phyloP scores from a whole-genome alignment of 1,140 invertebrate species.

The Piezodorus guildinii region DNA sequence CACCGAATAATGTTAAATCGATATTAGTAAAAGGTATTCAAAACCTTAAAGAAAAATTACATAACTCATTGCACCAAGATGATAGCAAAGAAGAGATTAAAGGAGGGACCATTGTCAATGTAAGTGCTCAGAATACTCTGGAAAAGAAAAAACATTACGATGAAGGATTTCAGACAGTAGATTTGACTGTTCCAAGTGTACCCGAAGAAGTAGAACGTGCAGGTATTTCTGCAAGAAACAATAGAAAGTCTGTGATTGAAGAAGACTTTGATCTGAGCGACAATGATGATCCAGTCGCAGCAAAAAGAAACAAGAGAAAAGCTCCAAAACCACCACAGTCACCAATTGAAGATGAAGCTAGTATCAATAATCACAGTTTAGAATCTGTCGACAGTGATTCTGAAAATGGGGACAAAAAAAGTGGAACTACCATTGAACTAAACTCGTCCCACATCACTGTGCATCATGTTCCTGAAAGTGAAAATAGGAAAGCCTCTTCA shows the following conservation, averaged over 20 bases:
- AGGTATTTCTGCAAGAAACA: slow-evolving; percentile 50
- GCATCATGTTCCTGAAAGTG: slow-evolving; percentile 48
- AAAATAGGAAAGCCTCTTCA: slow-evolving; percentile 63
- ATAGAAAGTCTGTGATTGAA: slow-evolving; percentile 39
- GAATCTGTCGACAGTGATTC: slow-evolving; percentile 37
- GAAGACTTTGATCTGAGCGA: slow-evolving; percentile 25
- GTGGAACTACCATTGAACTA: slow-evolving; percentile 45
- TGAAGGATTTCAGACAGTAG: slow-evolving; percentile 17
- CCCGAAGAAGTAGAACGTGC: slow-evolving; percentile 58
- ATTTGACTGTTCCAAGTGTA: slow-evolving; percentile 40
- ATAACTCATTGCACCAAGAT: slow-evolving; percentile 21
- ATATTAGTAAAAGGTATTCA: slow-evolving; percentile 30
- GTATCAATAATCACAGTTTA: slow-evolving; percentile 20
- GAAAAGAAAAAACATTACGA: slow-evolving; percentile 12
- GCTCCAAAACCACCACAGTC: slow-evolving; percentile 44
- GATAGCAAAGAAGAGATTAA: slow-evolving; percentile 21
- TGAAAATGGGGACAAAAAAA: slow-evolving; percentile 31
- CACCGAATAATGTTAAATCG: slow-evolving; percentile 28
- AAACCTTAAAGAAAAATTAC: slow-evolving; percentile 33
- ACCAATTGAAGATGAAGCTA: slow-evolving; percentile 5
- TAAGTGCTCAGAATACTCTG: neutral
- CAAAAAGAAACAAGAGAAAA: slow-evolving; percentile 57
- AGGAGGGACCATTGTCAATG: slow-evolving; percentile 20
- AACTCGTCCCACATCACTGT: slow-evolving; percentile 62
- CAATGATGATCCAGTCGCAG: slow-evolving; percentile 25